Conservation (phyloP, 2,888 invertebrate genomes). For the Drosophila mercatorum region DNA sequence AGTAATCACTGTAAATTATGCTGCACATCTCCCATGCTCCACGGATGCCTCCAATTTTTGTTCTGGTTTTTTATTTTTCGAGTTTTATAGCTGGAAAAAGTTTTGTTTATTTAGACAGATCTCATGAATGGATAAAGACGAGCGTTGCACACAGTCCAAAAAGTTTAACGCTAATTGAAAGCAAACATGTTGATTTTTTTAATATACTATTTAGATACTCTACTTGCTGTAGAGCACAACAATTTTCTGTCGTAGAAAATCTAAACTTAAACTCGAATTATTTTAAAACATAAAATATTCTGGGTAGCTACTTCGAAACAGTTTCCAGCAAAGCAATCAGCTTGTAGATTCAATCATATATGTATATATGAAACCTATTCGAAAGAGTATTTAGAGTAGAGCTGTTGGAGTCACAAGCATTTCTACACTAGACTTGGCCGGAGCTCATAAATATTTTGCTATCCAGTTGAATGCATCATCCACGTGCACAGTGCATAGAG, state of each 20-base stretch:
- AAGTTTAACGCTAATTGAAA: slow-evolving; percentile 74
- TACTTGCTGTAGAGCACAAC: not conserved
- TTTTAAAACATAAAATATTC: no score
- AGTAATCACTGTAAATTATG: slow-evolving; percentile 29
- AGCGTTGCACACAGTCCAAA: slow-evolving; percentile 39
- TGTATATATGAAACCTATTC: not conserved
- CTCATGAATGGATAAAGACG: slow-evolving; percentile 53
- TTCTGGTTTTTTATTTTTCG: slow-evolving; percentile 40
- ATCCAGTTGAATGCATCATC: slow-evolving; percentile 63
- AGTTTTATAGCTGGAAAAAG: slow-evolving; percentile 58
- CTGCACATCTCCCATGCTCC: not conserved
- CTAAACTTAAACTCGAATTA: not conserved
- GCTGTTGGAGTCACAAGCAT: not conserved
- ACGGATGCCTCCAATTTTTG: not conserved
- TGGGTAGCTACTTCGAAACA: not conserved
- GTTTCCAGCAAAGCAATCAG: not conserved
- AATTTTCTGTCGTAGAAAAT: not conserved
- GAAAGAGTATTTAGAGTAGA: slow-evolving; percentile 10
- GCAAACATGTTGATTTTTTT: slow-evolving; percentile 65
- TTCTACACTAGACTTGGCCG: slow-evolving; percentile 31
- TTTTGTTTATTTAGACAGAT: slow-evolving; percentile 72
- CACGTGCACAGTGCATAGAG: slow-evolving; percentile 32
- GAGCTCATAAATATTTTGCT: slow-evolving; percentile 46
- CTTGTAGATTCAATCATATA: no score
- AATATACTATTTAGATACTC: slow-evolving; percentile 25